phyloP scores from a whole-genome alignment of 2,113 vertebrate species.

The Alces alces region DNA sequence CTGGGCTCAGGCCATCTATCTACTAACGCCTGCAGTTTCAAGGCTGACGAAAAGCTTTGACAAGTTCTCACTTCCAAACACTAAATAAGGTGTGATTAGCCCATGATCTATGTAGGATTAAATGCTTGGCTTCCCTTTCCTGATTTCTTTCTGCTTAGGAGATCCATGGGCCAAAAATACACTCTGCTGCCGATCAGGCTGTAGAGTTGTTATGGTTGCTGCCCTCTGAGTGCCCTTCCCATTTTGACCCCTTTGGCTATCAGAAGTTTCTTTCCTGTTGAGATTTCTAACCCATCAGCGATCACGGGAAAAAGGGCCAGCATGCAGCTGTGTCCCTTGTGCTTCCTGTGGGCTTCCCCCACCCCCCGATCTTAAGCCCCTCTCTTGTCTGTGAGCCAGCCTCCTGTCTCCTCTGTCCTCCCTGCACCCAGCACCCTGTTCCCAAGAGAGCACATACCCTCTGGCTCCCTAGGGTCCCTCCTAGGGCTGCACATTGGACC shows the following conservation, averaged over 20 bases:
- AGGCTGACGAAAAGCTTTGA: constrained; percentile 38
- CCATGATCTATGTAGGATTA: constrained; percentile 40
- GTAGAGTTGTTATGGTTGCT: background rate
- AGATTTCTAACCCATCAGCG: constrained; percentile 26
- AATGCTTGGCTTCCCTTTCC: constrained; percentile 63
- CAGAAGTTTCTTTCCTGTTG: constrained; percentile 68
- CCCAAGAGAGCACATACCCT: background rate
- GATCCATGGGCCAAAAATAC: constrained; percentile 58
- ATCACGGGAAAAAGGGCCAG: background rate
- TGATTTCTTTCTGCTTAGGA: constrained; percentile 53
- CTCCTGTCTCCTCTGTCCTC: background rate
- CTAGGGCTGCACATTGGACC: background rate
- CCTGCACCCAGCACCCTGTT: background rate
- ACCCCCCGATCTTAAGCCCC: no score
- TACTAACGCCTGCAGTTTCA: background rate
- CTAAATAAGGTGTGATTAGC: background rate
- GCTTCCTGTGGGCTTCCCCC: background rate
- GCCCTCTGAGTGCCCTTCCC: constrained; percentile 63
- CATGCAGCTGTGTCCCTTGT: background rate
- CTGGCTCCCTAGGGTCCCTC: background rate
- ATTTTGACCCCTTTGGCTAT: constrained; percentile 51
- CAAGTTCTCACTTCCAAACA: constrained; percentile 28
- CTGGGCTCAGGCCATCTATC: background rate
- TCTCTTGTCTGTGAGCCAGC: background rate
- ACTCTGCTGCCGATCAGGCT: background rate